Conservation (phyloP, 2,888 invertebrate species). For the Cactoblastis cactorum region DNA sequence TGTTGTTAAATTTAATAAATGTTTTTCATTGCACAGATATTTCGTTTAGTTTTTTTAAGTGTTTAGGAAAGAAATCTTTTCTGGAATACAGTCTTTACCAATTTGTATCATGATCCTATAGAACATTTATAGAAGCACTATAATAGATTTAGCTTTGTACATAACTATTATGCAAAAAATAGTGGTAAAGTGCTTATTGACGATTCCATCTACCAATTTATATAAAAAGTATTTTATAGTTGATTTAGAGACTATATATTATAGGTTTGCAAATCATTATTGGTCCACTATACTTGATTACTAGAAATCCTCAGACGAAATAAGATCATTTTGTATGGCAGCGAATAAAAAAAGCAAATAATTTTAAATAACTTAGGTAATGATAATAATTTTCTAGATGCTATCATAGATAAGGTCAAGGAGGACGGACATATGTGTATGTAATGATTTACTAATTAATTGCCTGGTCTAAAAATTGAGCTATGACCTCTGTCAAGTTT, state of each 20-base stretch:
- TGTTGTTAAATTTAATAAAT: constrained; percentile 69
- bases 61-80: constrained; percentile 11
- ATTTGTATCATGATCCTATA: constrained; percentile 18
- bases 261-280: constrained; percentile 35
- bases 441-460: neutral
- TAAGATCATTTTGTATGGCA: neutral
- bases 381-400: neutral
- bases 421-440: neutral
- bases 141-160: constrained; percentile 48
- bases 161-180: constrained; percentile 44
- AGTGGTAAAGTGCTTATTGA: constrained; percentile 42
- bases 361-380: neutral
- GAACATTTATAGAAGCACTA: constrained; percentile 25
- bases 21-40: constrained; percentile 58
- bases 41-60: constrained; percentile 49
- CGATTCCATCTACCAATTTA: constrained; percentile 26
- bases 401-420: neutral
- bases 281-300: constrained; percentile 8
- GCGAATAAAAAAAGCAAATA: neutral
- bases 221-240: constrained; percentile 30
- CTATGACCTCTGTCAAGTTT: no score
- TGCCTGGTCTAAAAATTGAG: no score
- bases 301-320: neutral
- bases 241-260: constrained; percentile 40
- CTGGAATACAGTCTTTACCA: neutral